Base-by-base conservation (phyloP, 2,888 invertebrate genomes). In the Rapana venosa region DNA sequence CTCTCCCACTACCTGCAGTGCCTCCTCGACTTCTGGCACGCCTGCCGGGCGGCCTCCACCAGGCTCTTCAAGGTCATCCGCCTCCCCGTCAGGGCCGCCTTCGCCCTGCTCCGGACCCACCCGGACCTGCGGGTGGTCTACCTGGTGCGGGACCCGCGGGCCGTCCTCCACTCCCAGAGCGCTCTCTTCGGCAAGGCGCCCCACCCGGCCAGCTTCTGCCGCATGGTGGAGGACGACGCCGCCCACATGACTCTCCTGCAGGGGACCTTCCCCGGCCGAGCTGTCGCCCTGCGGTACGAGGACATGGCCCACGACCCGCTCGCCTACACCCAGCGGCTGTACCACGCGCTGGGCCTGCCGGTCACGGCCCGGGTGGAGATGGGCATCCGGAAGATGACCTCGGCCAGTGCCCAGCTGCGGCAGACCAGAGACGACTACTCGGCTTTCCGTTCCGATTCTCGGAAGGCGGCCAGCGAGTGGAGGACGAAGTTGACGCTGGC, bases 1-100 rank as follows among this genome's bases (percentile, higher is more conserved):
- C 85, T 89, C 70, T 36, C 89, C 30, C 70, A 85, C 74, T 89
- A 89, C 85, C 85, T 89, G 47, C 89, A 89, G 89, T 89, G 89
- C 66, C 89, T 89, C 32, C 26, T 85, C 30, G 83, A 85, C 85
- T 89, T 89, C 89, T 89, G 70, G 74, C 30, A 74, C 56, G 35
- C n/a, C 35, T 89, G 89, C 74, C 66, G 47, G 26, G 66, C 8
- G 30, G 22, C 66, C 13, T n/a, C 70, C 6, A 17, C 36, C 74
- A 36, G 70, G 47, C 70, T 74, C 47, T 36, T 87, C 87, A 66
- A 88, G 83, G 56, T 66, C 70, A 89, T 89, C 89, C 85, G 89
- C 32, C 74, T 89, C 30, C 89, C 89, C 20, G 22, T 77, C n/a
- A 36, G 89, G 26, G 70, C 89, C 22, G 26, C 85, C 61, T 89